Evolutionary conservation across 2,113 vertebrate species (phyloP).

Genomic region (Rissa tridactyla): DNA sequence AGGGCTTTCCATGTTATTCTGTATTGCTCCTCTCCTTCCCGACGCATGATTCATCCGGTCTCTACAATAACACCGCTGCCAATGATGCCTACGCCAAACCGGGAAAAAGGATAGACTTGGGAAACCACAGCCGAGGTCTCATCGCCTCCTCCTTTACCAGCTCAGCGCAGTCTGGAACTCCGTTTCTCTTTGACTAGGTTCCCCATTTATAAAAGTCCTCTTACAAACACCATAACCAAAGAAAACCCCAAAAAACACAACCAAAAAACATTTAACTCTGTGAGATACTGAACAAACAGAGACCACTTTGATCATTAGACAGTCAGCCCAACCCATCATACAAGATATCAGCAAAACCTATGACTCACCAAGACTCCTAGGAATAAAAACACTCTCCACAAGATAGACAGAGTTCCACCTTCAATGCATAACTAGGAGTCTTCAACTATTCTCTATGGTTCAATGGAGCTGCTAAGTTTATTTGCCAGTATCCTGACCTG

Average conservation of each 20-base stretch:
- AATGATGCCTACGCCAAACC: not conserved
- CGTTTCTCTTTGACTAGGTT: not conserved
- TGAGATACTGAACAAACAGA: not conserved
- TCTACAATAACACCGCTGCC: not conserved
- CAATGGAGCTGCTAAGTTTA: not conserved
- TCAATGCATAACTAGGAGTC: accelerated
- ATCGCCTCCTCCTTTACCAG: not conserved
- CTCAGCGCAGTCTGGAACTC: not conserved
- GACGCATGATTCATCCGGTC: not conserved
- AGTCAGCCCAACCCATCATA: not conserved
- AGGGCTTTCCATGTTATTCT: not conserved
- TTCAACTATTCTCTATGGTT: not conserved
- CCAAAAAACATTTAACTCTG: not conserved
- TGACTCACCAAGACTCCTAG: not conserved
- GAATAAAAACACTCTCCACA: not conserved
- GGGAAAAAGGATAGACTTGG: not conserved
- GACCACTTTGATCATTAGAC: not conserved
- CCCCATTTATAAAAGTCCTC: not conserved
- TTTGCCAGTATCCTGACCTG: not conserved
- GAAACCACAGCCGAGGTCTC: not conserved
- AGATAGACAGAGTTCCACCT: accelerated
- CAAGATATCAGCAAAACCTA: not conserved
- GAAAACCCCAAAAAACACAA: not conserved
- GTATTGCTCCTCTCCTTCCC: not conserved
- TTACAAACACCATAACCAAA: not conserved